These are phyloP conservation scores for Salticus scenicus DNA, from an alignment of 2,888 invertebrate genomes.

Conservation along the genomic window DNA sequence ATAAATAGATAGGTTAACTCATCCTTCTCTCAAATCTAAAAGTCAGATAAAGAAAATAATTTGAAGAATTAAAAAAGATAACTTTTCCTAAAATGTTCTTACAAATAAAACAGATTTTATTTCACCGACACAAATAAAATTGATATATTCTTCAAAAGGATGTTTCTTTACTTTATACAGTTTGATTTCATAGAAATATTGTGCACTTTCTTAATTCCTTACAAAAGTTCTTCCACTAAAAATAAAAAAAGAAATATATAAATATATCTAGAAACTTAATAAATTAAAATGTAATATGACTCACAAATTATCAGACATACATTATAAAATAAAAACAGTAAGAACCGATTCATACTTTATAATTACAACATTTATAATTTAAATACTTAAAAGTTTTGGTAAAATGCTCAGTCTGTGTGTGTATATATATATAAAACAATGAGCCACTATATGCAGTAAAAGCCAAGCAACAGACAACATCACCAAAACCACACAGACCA, in stretches of 20 bases:
- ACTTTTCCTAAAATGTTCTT: background rate
- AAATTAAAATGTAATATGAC: background rate
- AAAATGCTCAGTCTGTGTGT: too few species aligned
- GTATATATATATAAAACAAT: too few species aligned
- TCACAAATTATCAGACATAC: background rate
- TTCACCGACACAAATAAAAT: background rate
- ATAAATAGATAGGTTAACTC: slow-evolving; percentile 13
- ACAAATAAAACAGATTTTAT: background rate
- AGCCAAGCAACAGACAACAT: too few species aligned
- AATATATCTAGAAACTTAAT: background rate
- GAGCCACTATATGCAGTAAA: too few species aligned
- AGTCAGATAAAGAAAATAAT: background rate
- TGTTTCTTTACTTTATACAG: slow-evolving; percentile 51
- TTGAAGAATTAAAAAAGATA: background rate
- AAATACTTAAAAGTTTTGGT: too few species aligned
- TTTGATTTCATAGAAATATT: slow-evolving; percentile 38
- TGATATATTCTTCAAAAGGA: slow-evolving; percentile 1
- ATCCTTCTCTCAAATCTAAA: slow-evolving; percentile 40
- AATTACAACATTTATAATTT: too few species aligned
- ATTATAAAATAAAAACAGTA: background rate
- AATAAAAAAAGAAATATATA: slow-evolving; percentile 11
- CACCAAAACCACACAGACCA: too few species aligned
- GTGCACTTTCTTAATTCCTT: slow-evolving; percentile 27
- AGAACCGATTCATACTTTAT: too few species aligned
- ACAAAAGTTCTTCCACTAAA: slow-evolving; percentile 66